phyloP scores from a whole-genome alignment of 2,113 vertebrate genomes.

The Danionella cerebrum region DNA sequence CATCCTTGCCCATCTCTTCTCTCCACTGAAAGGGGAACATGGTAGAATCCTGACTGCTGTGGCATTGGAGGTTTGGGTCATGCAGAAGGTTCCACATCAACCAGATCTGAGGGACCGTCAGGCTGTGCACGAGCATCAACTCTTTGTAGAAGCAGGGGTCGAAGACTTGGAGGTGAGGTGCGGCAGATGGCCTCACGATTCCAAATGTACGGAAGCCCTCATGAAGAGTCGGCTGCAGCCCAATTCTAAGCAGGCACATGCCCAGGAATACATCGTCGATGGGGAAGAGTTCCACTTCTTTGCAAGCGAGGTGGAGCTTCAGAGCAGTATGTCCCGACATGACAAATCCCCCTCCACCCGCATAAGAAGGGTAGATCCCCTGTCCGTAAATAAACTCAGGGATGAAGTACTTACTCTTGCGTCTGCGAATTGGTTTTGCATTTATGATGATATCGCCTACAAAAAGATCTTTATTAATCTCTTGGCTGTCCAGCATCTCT shows the following conservation, averaged over 20 bases:
- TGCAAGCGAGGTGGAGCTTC: conserved; percentile 75
- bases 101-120: conserved; percentile 91
- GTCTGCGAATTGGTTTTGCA: conserved; percentile 79
- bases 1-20: background rate
- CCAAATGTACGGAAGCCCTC: conserved; percentile 94
- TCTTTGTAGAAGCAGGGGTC: conserved; percentile 94
- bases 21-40: conserved; percentile 65
- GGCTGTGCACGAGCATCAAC: conserved; percentile 91
- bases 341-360: conserved; percentile 88
- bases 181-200: conserved; percentile 81
- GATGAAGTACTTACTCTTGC: conserved; percentile 85
- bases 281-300: conserved; percentile 90
- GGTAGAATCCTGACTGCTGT: conserved; percentile 48
- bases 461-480: conserved; percentile 72
- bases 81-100: conserved; percentile 95
- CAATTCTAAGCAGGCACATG: conserved; percentile 89
- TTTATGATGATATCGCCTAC: conserved; percentile 88
- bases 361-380: conserved; percentile 79
- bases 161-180: conserved; percentile 84
- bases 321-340: conserved; percentile 78
- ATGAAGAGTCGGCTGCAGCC: conserved; percentile 74
- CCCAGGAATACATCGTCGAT: conserved; percentile 95
- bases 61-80: conserved; percentile 73
- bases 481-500: conserved; percentile 70
- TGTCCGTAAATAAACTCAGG: conserved; percentile 84